phyloP scores from a whole-genome alignment of 2,113 vertebrate species.

The Sphaerodactylus townsendi region DNA sequence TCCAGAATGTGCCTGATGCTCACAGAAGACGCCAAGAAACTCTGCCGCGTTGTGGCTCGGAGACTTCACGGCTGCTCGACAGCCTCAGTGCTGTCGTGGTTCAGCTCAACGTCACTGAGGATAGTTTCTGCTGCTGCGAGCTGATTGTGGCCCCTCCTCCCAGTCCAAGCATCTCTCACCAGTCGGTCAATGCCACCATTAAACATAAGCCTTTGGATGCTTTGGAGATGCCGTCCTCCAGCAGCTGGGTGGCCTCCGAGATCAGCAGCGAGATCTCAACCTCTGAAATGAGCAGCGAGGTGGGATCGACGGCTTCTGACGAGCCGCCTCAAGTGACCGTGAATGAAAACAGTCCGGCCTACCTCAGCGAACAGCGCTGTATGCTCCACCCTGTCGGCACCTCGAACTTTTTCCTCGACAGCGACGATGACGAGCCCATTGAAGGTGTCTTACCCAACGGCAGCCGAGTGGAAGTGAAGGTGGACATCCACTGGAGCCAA shows the following conservation, averaged over 20 bases:
- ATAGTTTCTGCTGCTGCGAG: constrained; percentile 95
- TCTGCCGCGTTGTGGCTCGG: constrained; percentile 95
- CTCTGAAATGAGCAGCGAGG: constrained; percentile 98
- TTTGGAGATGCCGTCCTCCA: constrained; percentile 82
- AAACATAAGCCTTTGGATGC: constrained; percentile 80
- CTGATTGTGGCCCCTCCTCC: constrained; percentile 83
- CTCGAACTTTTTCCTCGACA: constrained; percentile 90
- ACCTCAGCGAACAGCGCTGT: constrained; percentile 81
- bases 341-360: constrained; percentile 73
- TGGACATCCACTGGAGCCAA: constrained; percentile 89
- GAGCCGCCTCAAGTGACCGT: constrained; percentile 84
- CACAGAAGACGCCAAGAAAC: constrained; percentile 93
- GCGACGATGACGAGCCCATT: constrained; percentile 95
- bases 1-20: constrained; percentile 90
- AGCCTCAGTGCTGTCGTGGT: constrained; percentile 95
- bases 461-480: constrained; percentile 94
- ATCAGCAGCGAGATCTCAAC: constrained; percentile 94
- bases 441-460: constrained; percentile 95
- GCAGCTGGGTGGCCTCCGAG: constrained; percentile 87
- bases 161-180: constrained; percentile 74
- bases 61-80: constrained; percentile 93
- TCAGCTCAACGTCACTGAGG: constrained; percentile 92
- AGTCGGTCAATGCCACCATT: constrained; percentile 77
- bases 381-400: constrained; percentile 85
- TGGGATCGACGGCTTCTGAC: constrained; percentile 94